Evolutionary conservation across 2,888 invertebrate genomes (phyloP).

Genomic region (Pyrocoelia pectoralis): DNA sequence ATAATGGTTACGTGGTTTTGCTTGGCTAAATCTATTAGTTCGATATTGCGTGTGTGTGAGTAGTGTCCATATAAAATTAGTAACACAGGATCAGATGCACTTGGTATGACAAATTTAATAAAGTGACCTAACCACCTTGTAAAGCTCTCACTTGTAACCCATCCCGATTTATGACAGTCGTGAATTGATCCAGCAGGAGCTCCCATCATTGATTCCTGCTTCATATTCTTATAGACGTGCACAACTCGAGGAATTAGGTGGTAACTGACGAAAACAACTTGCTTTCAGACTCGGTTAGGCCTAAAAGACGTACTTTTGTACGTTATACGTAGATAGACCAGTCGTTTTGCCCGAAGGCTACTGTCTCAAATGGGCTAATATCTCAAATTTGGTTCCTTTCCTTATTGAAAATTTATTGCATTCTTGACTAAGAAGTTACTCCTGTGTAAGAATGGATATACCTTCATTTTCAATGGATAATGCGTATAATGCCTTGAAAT

Average conservation of each 20-base stretch:
- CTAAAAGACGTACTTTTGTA: not conserved
- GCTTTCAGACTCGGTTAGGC: not conserved
- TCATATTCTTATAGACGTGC: not conserved
- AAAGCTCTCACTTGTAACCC: constrained; percentile 39
- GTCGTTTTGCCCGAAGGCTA: not conserved
- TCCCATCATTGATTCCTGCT: not conserved
- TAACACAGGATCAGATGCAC: constrained; percentile 35
- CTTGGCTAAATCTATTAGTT: constrained; percentile 43
- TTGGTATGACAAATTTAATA: constrained; percentile 16
- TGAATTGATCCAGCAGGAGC: not conserved
- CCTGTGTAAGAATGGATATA: too few relatives aligned
- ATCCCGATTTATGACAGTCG: constrained; percentile 47
- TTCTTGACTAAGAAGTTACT: too few relatives aligned
- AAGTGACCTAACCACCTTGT: constrained; percentile 48
- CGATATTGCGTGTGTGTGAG: constrained; percentile 12
- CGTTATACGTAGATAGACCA: not conserved
- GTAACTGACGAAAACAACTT: not conserved
- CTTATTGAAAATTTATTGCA: too few relatives aligned
- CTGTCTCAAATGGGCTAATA: not conserved
- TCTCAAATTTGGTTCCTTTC: constrained; percentile 4
- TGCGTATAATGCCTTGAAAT: too few relatives aligned
- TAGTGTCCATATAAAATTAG: constrained; percentile 34
- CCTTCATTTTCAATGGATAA: too few relatives aligned
- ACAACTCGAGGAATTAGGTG: not conserved
- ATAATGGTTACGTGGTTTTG: constrained; percentile 23